Percentiles rank a stretch among this genome's conserved stretches.
These are phyloP conservation scores for Oxygymnocypris stewartii DNA, from an alignment of 2,113 vertebrate species.

Conservation along the genomic window DNA sequence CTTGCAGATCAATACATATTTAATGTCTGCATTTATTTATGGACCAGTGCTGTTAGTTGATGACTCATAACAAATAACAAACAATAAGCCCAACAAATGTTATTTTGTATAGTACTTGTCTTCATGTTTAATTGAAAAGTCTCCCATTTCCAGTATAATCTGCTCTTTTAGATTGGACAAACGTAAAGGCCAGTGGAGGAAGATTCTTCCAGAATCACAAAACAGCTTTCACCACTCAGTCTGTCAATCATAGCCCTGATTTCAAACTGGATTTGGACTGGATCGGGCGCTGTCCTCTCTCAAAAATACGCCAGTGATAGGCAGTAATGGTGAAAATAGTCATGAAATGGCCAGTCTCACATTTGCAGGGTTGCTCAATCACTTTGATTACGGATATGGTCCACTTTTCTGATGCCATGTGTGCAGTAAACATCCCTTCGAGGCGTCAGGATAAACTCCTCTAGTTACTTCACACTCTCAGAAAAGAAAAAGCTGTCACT, in stretches of 20 bases:
- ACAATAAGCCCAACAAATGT: background rate
- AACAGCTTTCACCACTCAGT: background rate
- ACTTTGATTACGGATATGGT: background rate
- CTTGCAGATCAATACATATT: background rate
- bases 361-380: background rate
- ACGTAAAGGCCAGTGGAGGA: background rate
- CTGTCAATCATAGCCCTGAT: background rate
- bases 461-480: background rate
- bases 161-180: background rate
- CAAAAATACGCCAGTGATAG: background rate
- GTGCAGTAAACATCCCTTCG: background rate
- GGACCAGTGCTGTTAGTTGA: background rate
- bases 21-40: background rate
- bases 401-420: background rate
- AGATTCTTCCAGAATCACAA: background rate
- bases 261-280: background rate
- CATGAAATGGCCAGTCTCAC: background rate
- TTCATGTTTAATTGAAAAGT: background rate
- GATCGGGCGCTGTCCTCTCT: background rate
- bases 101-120: background rate
- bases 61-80: background rate
- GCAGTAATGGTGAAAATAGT: background rate
- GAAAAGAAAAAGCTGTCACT: background rate
- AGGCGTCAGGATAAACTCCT: background rate
- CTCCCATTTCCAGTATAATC: background rate